These are phyloP conservation scores for Apamea monoglypha DNA, from an alignment of 2,888 invertebrate genomes.

Conservation along the genomic window DNA sequence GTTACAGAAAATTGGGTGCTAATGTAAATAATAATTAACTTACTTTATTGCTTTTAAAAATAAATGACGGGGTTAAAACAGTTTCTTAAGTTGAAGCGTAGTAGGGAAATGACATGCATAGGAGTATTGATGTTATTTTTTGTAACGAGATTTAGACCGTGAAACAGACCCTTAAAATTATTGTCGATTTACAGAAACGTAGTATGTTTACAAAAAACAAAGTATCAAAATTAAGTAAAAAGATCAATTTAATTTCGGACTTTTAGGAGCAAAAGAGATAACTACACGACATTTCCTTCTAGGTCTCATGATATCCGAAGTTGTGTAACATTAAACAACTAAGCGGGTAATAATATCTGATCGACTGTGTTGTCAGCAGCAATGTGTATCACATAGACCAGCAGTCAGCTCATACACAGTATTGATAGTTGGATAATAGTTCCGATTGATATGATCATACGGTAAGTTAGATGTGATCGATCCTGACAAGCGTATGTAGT, in stretches of 20 bases:
- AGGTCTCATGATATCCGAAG: conserved; percentile 67
- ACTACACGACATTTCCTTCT: conserved; percentile 49
- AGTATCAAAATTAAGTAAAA: conserved; percentile 40
- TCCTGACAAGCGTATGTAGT: conserved; percentile 82
- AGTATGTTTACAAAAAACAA: conserved; percentile 29
- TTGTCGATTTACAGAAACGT: conserved; percentile 8
- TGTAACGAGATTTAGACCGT: conserved; percentile 30
- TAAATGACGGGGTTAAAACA: conserved; percentile 13
- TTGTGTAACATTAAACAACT: conserved; percentile 58
- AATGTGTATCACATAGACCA: conserved; percentile 80
- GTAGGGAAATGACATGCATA: conserved; percentile 46
- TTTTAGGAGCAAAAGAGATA: conserved; percentile 48
- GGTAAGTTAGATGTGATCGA: conserved; percentile 88
- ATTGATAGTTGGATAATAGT: conserved; percentile 82
- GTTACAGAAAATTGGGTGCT: conserved; percentile 48
- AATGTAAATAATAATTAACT: conserved; percentile 33
- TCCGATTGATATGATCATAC: conserved; percentile 83
- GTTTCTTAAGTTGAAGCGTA: conserved; percentile 39
- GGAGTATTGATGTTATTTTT: conserved; percentile 53
- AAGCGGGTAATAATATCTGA: conserved; percentile 62
- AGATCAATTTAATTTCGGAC: conserved; percentile 43
- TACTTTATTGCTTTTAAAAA: conserved; percentile 22
- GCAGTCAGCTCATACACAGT: conserved; percentile 74
- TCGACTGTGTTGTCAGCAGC: conserved; percentile 77
- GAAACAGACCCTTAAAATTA: conserved; percentile 9